phyloP scores from a whole-genome alignment of 2,113 vertebrate genomes.

The Nicator chloris region DNA sequence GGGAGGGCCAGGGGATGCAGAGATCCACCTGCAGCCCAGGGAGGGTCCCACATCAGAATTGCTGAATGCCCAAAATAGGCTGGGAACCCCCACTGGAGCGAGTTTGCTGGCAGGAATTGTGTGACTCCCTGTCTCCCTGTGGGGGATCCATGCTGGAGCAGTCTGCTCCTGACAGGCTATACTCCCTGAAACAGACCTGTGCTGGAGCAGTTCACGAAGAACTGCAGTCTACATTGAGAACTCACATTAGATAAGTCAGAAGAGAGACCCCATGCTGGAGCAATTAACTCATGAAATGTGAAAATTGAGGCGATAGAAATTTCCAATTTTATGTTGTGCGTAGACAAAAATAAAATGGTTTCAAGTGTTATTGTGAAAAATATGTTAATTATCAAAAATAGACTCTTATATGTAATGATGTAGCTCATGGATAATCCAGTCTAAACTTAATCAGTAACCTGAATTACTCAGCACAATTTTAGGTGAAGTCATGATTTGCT shows the following conservation, averaged over 20 bases:
- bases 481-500: background rate
- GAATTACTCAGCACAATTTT: background rate
- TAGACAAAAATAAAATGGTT: background rate
- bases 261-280: background rate
- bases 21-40: background rate
- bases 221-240: background rate
- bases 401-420: background rate
- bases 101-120: background rate
- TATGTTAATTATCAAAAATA: background rate
- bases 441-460: background rate
- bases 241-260: background rate
- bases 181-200: background rate
- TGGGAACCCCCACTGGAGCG: rapidly evolving
- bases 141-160: background rate
- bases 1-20: rapidly evolving
- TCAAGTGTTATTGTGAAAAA: background rate
- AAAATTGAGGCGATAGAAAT: background rate
- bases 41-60: rapidly evolving
- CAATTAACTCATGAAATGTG: background rate
- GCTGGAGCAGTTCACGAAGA: background rate
- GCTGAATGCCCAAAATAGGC: background rate
- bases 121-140: background rate
- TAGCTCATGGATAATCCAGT: background rate
- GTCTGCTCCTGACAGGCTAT: background rate
- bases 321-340: background rate